Evolutionary conservation across 2,797 vertebrate species (phyloP), one percentile per base, ranked within the genome.

Genomic region (Dallia pectoralis): DNA sequence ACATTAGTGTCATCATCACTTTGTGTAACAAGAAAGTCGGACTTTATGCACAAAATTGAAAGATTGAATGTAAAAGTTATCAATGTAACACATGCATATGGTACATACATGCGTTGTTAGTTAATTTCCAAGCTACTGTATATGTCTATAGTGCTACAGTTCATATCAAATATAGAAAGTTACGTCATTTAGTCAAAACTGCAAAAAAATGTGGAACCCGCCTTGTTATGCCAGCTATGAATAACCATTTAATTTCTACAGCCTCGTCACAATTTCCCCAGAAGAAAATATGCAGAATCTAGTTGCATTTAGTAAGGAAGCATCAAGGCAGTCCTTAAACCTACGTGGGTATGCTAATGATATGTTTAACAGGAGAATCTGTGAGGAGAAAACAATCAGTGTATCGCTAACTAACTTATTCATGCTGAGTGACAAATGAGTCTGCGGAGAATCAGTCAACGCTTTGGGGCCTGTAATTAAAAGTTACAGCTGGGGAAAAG

Each of bases 1-100:
- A 72, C 72, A 81, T 74, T 59, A 66, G 67, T 68, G 69, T 67
- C 74, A 75, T 73, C 74, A 72, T 30, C 36, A 80, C 73, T 76
- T 51, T 63, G 49, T 49, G 29, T 47, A 74, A 75, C 61, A 77
- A 44, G 18, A 44, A 25, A 65, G 11, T 63, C 48, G 49, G 73
- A 69, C 49, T 74, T 75, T 51, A 69, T 64, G 47, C 61, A 29
- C 49, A 27, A 47, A 56, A 61, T 65, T 53, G 16, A 36, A 67
- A n/a, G 51, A 40, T 47, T n/a, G 8, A n/a, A 67, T 40, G 18
- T n/a, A 22, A 18, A 44, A 59, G 18, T 33, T 61, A 40, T 40
- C 27, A 18, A 69, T 49, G 27, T 19, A 70, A n/a, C 40, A 40
- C 67, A 36, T 16, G 19, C 62, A 67, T 25, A 70, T 64, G 71